A percentile compares a stretch with the other conserved stretches of the same genome.
Conservation (phyloP, 2,797 vertebrate genomes). For the Helostoma temminkii region DNA sequence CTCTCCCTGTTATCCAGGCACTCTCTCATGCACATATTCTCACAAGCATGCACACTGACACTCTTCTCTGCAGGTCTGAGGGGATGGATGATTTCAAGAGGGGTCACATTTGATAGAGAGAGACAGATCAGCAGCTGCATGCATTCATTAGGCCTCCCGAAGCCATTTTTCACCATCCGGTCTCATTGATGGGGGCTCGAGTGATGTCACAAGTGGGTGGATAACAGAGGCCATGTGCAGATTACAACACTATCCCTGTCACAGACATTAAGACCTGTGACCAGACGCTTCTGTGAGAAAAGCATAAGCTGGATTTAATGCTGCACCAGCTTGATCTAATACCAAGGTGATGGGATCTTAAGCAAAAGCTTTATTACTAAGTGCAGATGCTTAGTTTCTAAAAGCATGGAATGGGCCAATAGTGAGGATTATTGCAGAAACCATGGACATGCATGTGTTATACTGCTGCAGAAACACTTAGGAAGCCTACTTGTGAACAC, state of each 20-base stretch:
- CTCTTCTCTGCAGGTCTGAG: conserved; percentile 55
- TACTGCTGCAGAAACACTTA: conserved; percentile 25
- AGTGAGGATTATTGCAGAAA: conserved; percentile 54
- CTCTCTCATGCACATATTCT: conserved; percentile 28
- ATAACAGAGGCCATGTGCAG: conserved; percentile 68
- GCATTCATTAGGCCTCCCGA: conserved; percentile 78
- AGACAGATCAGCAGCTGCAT: conserved; percentile 78
- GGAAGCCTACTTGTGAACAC: conserved; percentile 4
- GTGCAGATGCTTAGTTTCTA: conserved; percentile 45
- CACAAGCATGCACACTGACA: conserved; percentile 38
- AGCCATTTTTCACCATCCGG: conserved; percentile 74
- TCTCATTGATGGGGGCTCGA: conserved; percentile 66
- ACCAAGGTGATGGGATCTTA: conserved; percentile 65
- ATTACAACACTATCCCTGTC: conserved; percentile 63
- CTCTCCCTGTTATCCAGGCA: background rate
- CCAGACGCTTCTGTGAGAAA: conserved; percentile 47
- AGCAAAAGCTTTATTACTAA: conserved; percentile 50
- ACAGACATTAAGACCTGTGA: conserved; percentile 64
- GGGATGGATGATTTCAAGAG: conserved; percentile 56
- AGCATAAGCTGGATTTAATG: conserved; percentile 72
- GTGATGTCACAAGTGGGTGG: conserved; percentile 71
- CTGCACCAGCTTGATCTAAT: conserved; percentile 54
- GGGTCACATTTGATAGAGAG: conserved; percentile 44
- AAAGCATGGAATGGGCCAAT: conserved; percentile 36
- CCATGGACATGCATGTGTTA: conserved; percentile 52